Evolutionary conservation across 2,113 vertebrate genomes (phyloP).

Genomic region (Nesoenas mayeri): DNA sequence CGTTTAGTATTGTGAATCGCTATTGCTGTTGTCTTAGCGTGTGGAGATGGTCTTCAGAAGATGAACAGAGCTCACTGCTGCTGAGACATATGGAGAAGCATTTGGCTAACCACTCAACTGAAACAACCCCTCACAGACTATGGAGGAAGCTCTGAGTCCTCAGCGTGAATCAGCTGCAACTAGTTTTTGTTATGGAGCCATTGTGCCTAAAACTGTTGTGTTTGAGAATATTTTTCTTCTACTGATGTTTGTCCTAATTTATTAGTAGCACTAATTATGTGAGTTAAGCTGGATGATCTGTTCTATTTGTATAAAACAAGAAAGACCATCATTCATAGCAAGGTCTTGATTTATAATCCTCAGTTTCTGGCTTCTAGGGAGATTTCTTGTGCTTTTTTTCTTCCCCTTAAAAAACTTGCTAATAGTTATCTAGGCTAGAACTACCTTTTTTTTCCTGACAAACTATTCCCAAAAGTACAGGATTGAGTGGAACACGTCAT

Average conservation of each 20-base stretch:
- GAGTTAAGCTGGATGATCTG: background rate
- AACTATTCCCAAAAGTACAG: background rate
- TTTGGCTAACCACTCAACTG: background rate
- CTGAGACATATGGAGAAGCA: background rate
- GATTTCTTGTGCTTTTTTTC: background rate
- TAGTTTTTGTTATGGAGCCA: background rate
- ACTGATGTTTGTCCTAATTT: background rate
- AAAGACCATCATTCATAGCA: background rate
- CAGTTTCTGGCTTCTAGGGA: background rate
- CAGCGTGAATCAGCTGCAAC: background rate
- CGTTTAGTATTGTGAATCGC: background rate
- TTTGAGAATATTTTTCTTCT: background rate
- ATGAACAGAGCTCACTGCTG: background rate
- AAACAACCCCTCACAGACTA: rapidly evolving
- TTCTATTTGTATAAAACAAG: background rate
- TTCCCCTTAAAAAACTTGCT: background rate
- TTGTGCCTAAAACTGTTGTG: background rate
- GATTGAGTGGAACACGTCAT: background rate
- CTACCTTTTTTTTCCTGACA: background rate
- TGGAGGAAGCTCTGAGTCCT: background rate
- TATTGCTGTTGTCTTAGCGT: background rate
- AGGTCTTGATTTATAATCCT: background rate
- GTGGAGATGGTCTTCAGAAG: background rate
- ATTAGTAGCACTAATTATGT: background rate
- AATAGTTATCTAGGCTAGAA: background rate